Evolutionary conservation across 2,888 invertebrate species (phyloP).

Genomic region (Globia sparganii): DNA sequence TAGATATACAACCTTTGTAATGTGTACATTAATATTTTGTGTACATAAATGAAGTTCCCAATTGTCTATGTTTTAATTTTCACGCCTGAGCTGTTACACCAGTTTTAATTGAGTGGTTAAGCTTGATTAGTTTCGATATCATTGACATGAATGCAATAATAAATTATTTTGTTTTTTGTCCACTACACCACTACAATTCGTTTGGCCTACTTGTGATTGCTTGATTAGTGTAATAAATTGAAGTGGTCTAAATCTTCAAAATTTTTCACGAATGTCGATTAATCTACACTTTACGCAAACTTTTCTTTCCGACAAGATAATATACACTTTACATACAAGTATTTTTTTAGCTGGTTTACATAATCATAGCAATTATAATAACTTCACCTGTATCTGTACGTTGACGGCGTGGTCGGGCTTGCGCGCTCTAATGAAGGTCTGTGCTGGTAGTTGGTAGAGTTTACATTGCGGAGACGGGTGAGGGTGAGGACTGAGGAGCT

Average conservation of each 20-base stretch:
- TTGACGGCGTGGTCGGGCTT: not conserved
- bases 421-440: not conserved
- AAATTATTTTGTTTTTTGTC: conserved; percentile 7
- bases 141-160: conserved; percentile 47
- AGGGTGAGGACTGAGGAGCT: not conserved
- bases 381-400: not conserved
- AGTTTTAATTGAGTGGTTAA: conserved; percentile 44
- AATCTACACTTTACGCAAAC: conserved; percentile 1
- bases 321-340: not conserved
- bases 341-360: conserved; percentile 20
- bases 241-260: conserved; percentile 8
- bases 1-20: conserved; percentile 6
- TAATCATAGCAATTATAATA: conserved; percentile 8
- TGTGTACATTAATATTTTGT: conserved; percentile 17
- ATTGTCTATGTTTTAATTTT: conserved; percentile 35
- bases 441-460: not conserved
- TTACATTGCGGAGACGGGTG: not conserved
- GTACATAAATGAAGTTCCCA: conserved; percentile 34
- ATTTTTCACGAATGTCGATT: not conserved
- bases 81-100: conserved; percentile 18
- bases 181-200: not conserved
- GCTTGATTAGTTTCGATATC: conserved; percentile 44
- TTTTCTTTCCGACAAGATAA: not conserved
- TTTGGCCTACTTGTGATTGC: conserved; percentile 29
- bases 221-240: conserved; percentile 12